Base-by-base conservation (phyloP, 2,888 invertebrate species). In the Pilophorus perplexus region DNA sequence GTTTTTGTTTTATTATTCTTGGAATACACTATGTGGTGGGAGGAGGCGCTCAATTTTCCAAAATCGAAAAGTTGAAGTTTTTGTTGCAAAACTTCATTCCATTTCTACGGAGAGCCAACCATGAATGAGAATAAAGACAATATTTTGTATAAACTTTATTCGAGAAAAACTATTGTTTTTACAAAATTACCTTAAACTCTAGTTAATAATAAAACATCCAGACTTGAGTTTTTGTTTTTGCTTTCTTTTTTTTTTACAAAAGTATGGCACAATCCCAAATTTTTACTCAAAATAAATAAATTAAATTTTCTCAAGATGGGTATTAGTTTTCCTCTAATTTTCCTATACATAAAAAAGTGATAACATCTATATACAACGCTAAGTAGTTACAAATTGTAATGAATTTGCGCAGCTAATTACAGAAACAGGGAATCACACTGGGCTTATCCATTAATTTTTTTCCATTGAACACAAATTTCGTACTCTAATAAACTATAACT, bases 181-280 rank as follows among this genome's bases (percentile, higher is more conserved):
- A 55, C 55, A 55, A 55, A 55, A 55, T 20, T 18, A 52, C 10
- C 33, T 28, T 52, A 55, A 38, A 8, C 14, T 46, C 6, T 46
- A 23, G 4, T 23, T 46, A 46, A 46, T 23, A 23, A 46, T 46
- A 46, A 23, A 46, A 46, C 23, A n/a, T 52, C 52, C 52, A 52
- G 52, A 27, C 52, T 52, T 52, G 33, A 18, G 52, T 52, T 52
- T 52, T 28, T 52, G 28, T 28, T n/a, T n/a, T n/a, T n/a, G n/a
- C n/a, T n/a, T n/a, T n/a, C n/a, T n/a, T n/a, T n/a, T n/a, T n/a
- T n/a, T n/a, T n/a, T n/a, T n/a, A n/a, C n/a, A n/a, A 52, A 52
- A 52, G 16, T 59, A 59, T 59, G 59, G 59, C 59, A 59, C 59
- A 25, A 59, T 59, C 59, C 59, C 59, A 44, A 38, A 42, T 59